Evolutionary conservation across 35 echinoderm and acorn worm genomes (phyloP).

Genomic region (Amphiura filiformis): DNA sequence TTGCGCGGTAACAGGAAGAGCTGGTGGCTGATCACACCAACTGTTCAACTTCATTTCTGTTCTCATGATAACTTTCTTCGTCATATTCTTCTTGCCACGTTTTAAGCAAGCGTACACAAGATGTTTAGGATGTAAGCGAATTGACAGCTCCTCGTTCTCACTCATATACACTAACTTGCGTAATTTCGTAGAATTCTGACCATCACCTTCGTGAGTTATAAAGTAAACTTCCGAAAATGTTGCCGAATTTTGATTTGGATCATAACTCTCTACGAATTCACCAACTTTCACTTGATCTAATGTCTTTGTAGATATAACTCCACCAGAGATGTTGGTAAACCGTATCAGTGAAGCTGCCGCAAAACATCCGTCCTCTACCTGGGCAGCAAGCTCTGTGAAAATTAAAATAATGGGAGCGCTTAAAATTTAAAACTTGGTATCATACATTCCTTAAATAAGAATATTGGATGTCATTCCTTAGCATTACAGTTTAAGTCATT

Average conservation of each 20-base stretch:
- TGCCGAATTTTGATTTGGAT: background rate
- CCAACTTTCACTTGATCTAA: background rate
- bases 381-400: too few relatives aligned
- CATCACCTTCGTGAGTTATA: background rate
- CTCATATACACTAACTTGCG: background rate
- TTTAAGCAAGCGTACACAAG: background rate
- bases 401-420: too few relatives aligned
- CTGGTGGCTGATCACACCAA: background rate
- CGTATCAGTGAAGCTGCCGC: background rate
- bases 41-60: too few relatives aligned
- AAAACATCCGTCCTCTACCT: too few relatives aligned
- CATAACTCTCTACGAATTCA: background rate
- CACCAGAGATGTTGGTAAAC: background rate
- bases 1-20: background rate
- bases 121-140: background rate
- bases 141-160: background rate
- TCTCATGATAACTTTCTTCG: too few relatives aligned
- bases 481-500: too few relatives aligned
- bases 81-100: background rate
- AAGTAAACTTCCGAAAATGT: background rate
- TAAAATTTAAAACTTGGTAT: too few relatives aligned
- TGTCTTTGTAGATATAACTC: background rate
- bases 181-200: background rate
- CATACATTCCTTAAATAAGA: too few relatives aligned
- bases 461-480: too few relatives aligned